Percentiles rank a stretch among this genome's conserved stretches.
Evolutionary conservation across 2,113 vertebrate genomes (phyloP).

Genomic region (Rhipidura dahli): DNA sequence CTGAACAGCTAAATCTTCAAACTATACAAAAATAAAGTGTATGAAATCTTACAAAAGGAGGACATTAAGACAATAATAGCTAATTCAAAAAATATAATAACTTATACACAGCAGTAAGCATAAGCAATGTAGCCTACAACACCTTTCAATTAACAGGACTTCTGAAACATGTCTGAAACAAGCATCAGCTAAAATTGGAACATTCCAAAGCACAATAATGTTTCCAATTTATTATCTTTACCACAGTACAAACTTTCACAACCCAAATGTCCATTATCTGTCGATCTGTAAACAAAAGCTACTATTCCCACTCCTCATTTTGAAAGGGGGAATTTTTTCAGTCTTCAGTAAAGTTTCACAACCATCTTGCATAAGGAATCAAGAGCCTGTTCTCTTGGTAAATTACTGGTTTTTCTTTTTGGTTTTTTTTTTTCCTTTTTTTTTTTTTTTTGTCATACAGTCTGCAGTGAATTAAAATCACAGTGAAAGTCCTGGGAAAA

Average conservation of each 20-base stretch:
- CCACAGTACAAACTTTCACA: constrained; percentile 91
- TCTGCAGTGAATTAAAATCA: constrained; percentile 83
- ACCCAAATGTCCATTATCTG: constrained; percentile 73
- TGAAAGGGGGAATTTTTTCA: constrained; percentile 69
- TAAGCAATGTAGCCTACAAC: constrained; percentile 34
- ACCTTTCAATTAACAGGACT: constrained; percentile 46
- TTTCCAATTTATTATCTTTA: constrained; percentile 86
- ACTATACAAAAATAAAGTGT: constrained; percentile 77
- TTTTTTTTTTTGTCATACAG: constrained; percentile 42
- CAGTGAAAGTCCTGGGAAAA: constrained; percentile 93
- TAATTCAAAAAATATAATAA: constrained; percentile 58
- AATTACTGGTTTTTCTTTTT: neutral
- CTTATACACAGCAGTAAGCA: constrained; percentile 62
- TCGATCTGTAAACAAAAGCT: constrained; percentile 78
- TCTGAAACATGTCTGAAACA: constrained; percentile 42
- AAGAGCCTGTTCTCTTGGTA: constrained; percentile 70
- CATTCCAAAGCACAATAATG: constrained; percentile 69
- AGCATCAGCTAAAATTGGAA: constrained; percentile 63
- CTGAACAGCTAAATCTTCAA: constrained; percentile 71
- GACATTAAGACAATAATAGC: constrained; percentile 62
- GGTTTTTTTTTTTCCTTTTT: no score
- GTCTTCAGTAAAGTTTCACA: constrained; percentile 68
- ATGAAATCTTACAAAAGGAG: constrained; percentile 69
- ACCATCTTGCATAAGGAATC: constrained; percentile 70
- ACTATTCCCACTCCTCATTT: constrained; percentile 25